Conservation (phyloP, 64 coral and sea anemone genomes). For the Dendrophyllia cribrosa region DNA sequence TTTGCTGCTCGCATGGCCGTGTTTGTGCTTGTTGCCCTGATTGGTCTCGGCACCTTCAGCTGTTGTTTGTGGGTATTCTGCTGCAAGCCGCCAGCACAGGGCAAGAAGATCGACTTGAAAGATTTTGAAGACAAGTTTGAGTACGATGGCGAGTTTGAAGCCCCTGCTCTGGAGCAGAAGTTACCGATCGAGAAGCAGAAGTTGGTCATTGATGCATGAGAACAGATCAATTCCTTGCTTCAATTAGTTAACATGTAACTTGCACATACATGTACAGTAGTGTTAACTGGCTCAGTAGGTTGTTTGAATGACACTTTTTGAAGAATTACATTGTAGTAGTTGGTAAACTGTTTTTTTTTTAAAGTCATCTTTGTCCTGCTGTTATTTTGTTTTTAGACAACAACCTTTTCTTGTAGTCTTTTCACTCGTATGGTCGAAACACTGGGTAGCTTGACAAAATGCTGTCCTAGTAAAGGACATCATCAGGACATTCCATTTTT, state of each 20-base stretch:
- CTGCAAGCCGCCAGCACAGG: constrained; percentile 63
- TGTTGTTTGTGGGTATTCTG: constrained; percentile 70
- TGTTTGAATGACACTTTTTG: not conserved
- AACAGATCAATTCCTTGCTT: not conserved
- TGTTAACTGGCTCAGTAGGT: not conserved
- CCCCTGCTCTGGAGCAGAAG: constrained; percentile 62
- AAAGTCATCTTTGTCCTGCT: no score
- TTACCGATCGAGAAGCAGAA: constrained; percentile 69
- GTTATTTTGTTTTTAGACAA: no score
- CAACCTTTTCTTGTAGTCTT: no score
- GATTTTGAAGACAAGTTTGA: constrained; percentile 70
- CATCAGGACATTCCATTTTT: no score
- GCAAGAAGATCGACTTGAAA: constrained; percentile 61
- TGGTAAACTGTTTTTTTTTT: no score
- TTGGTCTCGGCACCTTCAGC: constrained; percentile 51
- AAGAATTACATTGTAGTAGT: no score
- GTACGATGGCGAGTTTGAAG: constrained; percentile 64
- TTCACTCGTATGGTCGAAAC: no score
- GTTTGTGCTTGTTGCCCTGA: constrained; percentile 21
- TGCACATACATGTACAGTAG: not conserved
- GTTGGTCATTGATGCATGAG: constrained; percentile 71
- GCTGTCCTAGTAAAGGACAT: no score
- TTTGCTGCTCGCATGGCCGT: constrained; percentile 65
- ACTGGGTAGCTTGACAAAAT: no score
- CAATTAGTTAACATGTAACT: not conserved